These are phyloP conservation scores for Bugulina stolonifera DNA, from an alignment of 2,888 invertebrate species.

Conservation along the genomic window DNA sequence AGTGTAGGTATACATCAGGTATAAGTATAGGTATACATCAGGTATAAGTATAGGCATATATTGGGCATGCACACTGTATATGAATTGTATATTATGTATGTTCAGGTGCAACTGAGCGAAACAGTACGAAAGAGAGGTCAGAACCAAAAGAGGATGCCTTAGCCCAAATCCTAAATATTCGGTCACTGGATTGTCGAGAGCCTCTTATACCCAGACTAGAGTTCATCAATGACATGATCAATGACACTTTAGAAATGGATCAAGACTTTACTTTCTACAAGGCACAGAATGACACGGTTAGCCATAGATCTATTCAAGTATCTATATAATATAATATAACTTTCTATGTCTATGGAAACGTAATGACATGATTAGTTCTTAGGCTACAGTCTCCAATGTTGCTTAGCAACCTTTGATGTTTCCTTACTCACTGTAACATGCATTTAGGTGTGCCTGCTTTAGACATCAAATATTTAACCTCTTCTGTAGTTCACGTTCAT, in stretches of 20 bases:
- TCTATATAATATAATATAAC: too few species aligned
- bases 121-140: slow-evolving; percentile 43
- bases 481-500: slow-evolving; percentile 68
- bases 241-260: slow-evolving; percentile 84
- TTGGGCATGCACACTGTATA: neutral
- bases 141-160: slow-evolving; percentile 42
- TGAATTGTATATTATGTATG: slow-evolving; percentile 27
- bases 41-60: neutral
- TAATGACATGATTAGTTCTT: too few species aligned
- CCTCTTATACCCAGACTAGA: slow-evolving; percentile 80
- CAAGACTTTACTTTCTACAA: slow-evolving; percentile 82
- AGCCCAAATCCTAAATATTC: slow-evolving; percentile 63
- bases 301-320: neutral
- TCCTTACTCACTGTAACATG: too few species aligned
- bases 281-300: neutral
- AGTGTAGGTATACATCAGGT: neutral
- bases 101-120: slow-evolving; percentile 45
- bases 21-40: neutral
- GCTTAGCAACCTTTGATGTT: too few species aligned
- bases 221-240: slow-evolving; percentile 87
- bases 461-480: too few species aligned
- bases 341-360: too few species aligned
- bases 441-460: too few species aligned
- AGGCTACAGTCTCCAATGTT: too few species aligned
- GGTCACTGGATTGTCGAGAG: slow-evolving; percentile 72